Evolutionary conservation across 2,113 vertebrate genomes (phyloP).

Genomic region (Micromys minutus): DNA sequence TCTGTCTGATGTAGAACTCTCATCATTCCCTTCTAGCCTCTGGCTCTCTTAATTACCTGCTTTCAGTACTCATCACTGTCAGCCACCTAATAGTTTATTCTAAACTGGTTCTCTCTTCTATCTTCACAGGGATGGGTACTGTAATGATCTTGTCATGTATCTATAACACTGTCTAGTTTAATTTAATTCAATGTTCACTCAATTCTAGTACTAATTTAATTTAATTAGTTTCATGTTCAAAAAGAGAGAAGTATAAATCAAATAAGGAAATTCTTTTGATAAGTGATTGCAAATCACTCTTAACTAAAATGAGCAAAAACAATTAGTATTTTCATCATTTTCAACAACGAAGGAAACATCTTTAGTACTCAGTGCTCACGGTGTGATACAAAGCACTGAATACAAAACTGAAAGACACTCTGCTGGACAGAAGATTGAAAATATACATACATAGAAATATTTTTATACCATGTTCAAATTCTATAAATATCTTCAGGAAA

Average conservation of each 20-base stretch:
- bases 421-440: slow-evolving; percentile 6
- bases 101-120: not conserved
- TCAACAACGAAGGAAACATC: not conserved
- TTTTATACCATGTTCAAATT: slow-evolving; percentile 21
- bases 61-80: not conserved
- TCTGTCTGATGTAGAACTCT: not conserved
- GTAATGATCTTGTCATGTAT: not conserved
- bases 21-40: not conserved
- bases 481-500: not conserved
- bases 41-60: not conserved
- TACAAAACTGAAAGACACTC: not conserved
- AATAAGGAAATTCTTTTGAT: slow-evolving; percentile 21
- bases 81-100: not conserved
- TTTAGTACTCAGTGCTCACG: not conserved
- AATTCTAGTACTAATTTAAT: not conserved
- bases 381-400: not conserved
- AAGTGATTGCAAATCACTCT: slow-evolving; percentile 4
- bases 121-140: not conserved
- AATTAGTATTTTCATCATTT: not conserved
- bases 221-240: not conserved
- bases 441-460: not conserved
- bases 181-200: not conserved
- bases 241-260: not conserved
- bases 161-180: not conserved
- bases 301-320: not conserved